phyloP scores from a whole-genome alignment of 2,888 invertebrate genomes.

The Eucera pruinosa region DNA sequence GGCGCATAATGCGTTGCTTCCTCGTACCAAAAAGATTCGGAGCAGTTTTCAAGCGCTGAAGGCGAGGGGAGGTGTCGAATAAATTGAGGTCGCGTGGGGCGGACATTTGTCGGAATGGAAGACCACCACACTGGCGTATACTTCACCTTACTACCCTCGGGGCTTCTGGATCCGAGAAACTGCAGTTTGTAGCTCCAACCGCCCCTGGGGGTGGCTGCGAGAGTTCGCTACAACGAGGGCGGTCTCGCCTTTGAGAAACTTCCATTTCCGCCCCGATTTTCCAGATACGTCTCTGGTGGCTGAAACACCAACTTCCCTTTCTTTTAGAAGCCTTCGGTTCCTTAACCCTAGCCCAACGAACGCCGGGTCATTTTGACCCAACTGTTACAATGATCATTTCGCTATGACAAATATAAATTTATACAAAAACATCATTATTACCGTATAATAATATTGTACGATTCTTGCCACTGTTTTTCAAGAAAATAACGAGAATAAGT shows the following conservation, averaged over 20 bases:
- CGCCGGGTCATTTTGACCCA: too few species aligned
- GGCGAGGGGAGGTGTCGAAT: slow-evolving; percentile 84
- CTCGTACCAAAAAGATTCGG: slow-evolving; percentile 62
- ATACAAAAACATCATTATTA: too few species aligned
- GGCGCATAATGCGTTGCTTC: slow-evolving; percentile 8
- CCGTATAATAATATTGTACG: too few species aligned
- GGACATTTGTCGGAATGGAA: slow-evolving; percentile 79
- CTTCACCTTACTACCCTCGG: slow-evolving; percentile 64
- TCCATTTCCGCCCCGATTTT: slow-evolving; percentile 62
- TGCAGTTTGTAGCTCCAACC: slow-evolving; percentile 48
- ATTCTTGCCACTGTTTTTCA: too few species aligned
- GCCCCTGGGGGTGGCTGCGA: slow-evolving; percentile 62
- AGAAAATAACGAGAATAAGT: too few species aligned
- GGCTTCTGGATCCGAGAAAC: slow-evolving; percentile 65
- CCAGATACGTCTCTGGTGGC: slow-evolving; percentile 23
- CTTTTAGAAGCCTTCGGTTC: too few species aligned
- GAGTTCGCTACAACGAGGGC: slow-evolving; percentile 65
- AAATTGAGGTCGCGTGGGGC: slow-evolving; percentile 83
- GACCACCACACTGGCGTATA: slow-evolving; percentile 78
- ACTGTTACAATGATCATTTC: too few species aligned
- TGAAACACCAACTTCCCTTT: neutral
- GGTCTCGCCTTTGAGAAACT: slow-evolving; percentile 57
- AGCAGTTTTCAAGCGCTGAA: slow-evolving; percentile 77
- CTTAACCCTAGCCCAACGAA: too few species aligned
- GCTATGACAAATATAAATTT: too few species aligned